phyloP scores from a whole-genome alignment of 2,113 vertebrate species.

The Stegastes partitus region DNA sequence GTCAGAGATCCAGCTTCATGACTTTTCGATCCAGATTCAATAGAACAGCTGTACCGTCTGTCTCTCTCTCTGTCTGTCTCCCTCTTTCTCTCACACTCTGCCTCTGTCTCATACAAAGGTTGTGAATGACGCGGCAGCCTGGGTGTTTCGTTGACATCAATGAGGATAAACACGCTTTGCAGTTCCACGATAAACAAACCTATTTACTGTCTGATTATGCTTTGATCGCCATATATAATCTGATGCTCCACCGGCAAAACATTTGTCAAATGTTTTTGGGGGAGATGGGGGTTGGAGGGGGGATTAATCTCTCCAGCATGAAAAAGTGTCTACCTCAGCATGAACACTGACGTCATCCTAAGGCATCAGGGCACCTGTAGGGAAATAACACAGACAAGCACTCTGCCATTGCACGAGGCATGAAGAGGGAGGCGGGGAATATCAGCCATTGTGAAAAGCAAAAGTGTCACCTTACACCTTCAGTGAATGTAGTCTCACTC shows the following conservation, averaged over 20 bases:
- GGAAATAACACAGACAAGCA: constrained; percentile 38
- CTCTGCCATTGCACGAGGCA: constrained; percentile 13
- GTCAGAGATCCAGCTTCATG: constrained; percentile 82
- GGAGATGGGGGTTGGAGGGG: neutral
- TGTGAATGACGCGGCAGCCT: constrained; percentile 75
- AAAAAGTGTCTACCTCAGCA: constrained; percentile 50
- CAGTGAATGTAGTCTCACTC: neutral
- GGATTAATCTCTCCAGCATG: constrained; percentile 28
- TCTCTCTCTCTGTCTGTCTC: constrained; percentile 23
- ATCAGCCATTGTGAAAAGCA: constrained; percentile 29
- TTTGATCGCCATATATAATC: constrained; percentile 21
- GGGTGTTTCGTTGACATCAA: constrained; percentile 75
- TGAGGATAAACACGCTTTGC: constrained; percentile 63
- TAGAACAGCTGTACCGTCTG: constrained; percentile 78
- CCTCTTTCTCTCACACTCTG: constrained; percentile 7
- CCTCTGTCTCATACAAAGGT: constrained; percentile 59
- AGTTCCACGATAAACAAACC: constrained; percentile 60
- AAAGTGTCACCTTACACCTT: constrained; percentile 57
- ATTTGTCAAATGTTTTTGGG: constrained; percentile 43
- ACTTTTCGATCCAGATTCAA: constrained; percentile 81
- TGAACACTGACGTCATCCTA: constrained; percentile 35
- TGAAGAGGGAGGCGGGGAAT: neutral
- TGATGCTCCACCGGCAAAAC: constrained; percentile 24
- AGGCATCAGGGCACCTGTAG: constrained; percentile 53
- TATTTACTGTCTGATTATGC: constrained; percentile 46